Evolutionary conservation across 2,797 vertebrate genomes (phyloP).

Genomic region (Rhynchonycteris naso): DNA sequence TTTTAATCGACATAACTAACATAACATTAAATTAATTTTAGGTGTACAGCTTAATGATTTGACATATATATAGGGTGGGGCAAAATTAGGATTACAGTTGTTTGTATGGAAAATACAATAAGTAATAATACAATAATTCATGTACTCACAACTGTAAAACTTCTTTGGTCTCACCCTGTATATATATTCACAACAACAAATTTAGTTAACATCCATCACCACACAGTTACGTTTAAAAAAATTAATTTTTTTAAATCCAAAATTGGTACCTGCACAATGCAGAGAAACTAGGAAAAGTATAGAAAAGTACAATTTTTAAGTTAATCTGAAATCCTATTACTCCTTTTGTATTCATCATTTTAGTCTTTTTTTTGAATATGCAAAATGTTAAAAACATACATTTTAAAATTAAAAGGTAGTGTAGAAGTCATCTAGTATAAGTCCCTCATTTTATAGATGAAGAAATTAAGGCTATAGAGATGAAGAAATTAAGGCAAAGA

Average conservation of each 20-base stretch:
- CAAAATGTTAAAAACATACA: neutral
- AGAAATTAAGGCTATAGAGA: constrained; percentile 38
- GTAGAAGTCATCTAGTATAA: neutral
- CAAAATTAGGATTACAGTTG: neutral
- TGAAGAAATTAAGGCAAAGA: constrained; percentile 45
- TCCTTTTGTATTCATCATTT: neutral
- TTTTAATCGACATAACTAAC: neutral
- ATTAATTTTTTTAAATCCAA: constrained; percentile 25
- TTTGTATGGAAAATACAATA: neutral
- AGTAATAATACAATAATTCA: neutral
- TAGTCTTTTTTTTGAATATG: neutral
- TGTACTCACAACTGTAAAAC: neutral
- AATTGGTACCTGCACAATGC: neutral
- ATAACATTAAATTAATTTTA: neutral
- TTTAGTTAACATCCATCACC: neutral
- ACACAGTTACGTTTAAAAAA: neutral
- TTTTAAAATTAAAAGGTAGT: constrained; percentile 29
- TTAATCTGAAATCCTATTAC: neutral
- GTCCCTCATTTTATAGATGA: constrained; percentile 13
- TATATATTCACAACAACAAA: neutral
- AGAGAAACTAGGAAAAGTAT: constrained; percentile 4
- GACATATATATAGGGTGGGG: neutral
- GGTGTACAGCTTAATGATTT: neutral
- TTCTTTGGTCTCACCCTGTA: neutral
- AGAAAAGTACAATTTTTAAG: neutral